Evolutionary conservation across 35 echinoderm and acorn worm genomes (phyloP), one percentile per base, ranked within the genome.

Genomic region (Ptychodera flava): DNA sequence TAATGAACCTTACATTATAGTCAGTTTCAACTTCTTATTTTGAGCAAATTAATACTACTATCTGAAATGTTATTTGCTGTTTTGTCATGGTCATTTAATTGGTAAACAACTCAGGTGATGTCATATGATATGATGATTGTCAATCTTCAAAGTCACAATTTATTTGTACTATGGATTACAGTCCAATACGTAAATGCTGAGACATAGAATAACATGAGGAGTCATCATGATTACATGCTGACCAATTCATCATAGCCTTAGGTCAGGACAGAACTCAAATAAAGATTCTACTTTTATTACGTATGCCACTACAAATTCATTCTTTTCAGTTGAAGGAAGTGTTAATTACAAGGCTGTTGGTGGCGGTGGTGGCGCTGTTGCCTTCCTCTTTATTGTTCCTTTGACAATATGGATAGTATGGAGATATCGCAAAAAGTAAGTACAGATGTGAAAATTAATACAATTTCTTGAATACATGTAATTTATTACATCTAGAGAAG

Each of bases 401-500:
- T 22, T 64, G 45, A 64, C 45, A 12, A 22, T 22, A 64, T 64
- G 45, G 45, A 12, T 64, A 64, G 22, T 64, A 64, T 64, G 22
- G 6, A 64, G 45, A 64, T 64, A 64, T 22, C 22, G 45, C 45
- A 64, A 64, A 64, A 64, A 64, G 45, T 64, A 64, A 64, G 45
- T 64, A 64, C 45, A 64, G 22, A 64, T 64, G 6, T 64, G 45
- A 64, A 6, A 22, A n/a, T n/a, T 64, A 64, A 6, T 12, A 22
- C 45, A 64, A 64, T 64, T 64, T 64, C 45, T 64, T 64, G 45
- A n/a, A n/a, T n/a, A n/a, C n/a, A n/a, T n/a, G n/a, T n/a, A n/a
- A n/a, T n/a, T n/a, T 64, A 6, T 12, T 64, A 22, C 45, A 64
- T 22, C 45, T 12, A 64, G 22, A 64, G 45, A 64, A 64, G 6